These are phyloP conservation scores for Ophiothrix spiculata DNA, from an alignment of 35 echinoderm and acorn worm species.

Conservation along the genomic window DNA sequence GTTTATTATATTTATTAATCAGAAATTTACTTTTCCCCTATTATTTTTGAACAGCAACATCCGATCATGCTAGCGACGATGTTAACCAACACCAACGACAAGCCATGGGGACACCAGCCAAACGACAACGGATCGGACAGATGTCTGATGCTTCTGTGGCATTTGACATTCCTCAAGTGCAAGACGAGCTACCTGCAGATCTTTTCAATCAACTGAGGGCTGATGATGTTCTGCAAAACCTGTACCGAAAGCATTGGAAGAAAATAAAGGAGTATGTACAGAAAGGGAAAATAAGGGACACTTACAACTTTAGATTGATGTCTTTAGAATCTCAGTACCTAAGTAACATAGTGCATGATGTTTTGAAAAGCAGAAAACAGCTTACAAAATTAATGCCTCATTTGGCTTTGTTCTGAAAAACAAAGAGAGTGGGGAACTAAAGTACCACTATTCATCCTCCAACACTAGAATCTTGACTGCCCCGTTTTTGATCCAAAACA, in stretches of 20 bases:
- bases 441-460: not conserved
- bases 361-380: not conserved
- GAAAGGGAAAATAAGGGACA: not conserved
- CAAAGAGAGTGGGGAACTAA: not conserved
- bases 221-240: not conserved
- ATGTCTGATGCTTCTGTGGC: too few relatives aligned
- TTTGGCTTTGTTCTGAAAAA: slow-evolving; percentile 5
- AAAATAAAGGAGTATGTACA: not conserved
- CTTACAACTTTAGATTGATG: not conserved
- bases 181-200: not conserved
- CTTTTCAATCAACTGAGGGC: not conserved
- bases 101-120: not conserved
- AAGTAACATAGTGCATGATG: not conserved
- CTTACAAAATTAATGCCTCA: slow-evolving; percentile 14
- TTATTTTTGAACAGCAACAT: not conserved
- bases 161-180: not conserved
- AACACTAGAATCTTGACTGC: slow-evolving; percentile 19
- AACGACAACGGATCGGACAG: not conserved
- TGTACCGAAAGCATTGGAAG: not conserved
- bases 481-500: slow-evolving; percentile 24
- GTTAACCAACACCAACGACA: not conserved
- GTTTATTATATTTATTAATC: too few relatives aligned
- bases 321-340: not conserved
- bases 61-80: not conserved
- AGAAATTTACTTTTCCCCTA: too few relatives aligned